Conservation (phyloP, 64 coral and sea anemone species). For the Porites australiensis region DNA sequence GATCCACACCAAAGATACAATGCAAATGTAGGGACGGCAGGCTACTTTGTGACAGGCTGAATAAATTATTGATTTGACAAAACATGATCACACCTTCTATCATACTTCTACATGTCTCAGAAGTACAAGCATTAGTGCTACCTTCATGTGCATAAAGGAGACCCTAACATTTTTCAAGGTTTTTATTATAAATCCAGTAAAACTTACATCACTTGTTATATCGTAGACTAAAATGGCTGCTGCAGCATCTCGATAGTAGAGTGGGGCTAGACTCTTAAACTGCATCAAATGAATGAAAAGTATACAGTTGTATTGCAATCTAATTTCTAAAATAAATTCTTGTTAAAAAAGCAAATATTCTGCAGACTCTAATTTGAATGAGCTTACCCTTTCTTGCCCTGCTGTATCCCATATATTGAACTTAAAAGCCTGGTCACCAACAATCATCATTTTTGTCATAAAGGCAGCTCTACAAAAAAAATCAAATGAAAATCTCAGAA, state of each 20-base stretch:
- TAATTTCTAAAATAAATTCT: too few species aligned
- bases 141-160: background rate
- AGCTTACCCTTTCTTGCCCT: conserved; percentile 91
- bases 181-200: background rate
- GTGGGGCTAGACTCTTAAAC: conserved; percentile 96
- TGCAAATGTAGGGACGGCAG: too few species aligned
- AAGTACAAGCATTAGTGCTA: too few species aligned
- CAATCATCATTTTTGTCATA: conserved; percentile 99
- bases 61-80: too few species aligned
- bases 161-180: background rate
- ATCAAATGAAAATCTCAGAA: background rate
- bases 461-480: conserved; percentile 84
- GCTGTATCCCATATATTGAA: conserved; percentile 99
- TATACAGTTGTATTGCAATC: background rate
- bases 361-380: too few species aligned
- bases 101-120: too few species aligned
- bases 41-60: too few species aligned
- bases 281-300: conserved; percentile 28
- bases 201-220: conserved; percentile 95
- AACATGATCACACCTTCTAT: too few species aligned
- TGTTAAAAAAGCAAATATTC: too few species aligned
- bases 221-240: conserved; percentile 99
- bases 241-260: conserved; percentile 98
- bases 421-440: conserved; percentile 91
- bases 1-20: too few species aligned